Base-by-base conservation (phyloP, 2,113 vertebrate genomes). In the Aleadryas rufinucha region DNA sequence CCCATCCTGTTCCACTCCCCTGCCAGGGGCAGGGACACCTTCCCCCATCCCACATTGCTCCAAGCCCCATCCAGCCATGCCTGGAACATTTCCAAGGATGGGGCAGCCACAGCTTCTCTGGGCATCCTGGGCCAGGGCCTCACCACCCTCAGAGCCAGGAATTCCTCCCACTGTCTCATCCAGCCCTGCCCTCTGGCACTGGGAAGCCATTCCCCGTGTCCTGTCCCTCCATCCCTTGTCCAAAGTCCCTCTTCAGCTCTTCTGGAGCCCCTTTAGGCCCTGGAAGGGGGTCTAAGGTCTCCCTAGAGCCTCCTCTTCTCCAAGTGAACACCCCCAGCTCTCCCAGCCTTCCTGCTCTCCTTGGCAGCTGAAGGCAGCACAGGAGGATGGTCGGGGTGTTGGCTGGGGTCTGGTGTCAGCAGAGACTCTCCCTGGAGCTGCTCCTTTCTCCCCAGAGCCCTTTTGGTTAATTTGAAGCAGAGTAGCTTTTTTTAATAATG, bases 51-150 rank as follows among this genome's bases (percentile, higher is more conserved):
- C 45, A 68, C 4, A 3, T 1, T 52, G 39, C 20, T 82, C 61
- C 44, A 24, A 72, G 14, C 15, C 50, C 44, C 1, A 0, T 27
- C 33, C 78, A 75, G 0, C 11, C 7, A 12, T 16, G 39, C n/a
- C 53, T 41, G 14, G 53, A 5, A 6, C 39, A 47, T 8, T 60
- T 1, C 9, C 24, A 53, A 13, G 30, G 35, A 17, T 79, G 53
- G 15, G 16, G 53, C 69, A 75, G 45, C 45, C 69, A 60, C 61
- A 68, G 39, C 45, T 53, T 1, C 39, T 82, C 53, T 82, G 69
- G 10, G 16, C 19, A 30, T 0, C 37, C 13, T 60, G 60, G n/a
- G 45, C 37, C 69, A 59, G 37, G 44, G 23, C 27, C 42, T 80
- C 1, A 0, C 6, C 21, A 37, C 18, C 14, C 44, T 65, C 42